A percentile compares a stretch with the other conserved stretches of the same genome.
phyloP scores from a whole-genome alignment of 2,113 vertebrate genomes.

The Proteles cristata region DNA sequence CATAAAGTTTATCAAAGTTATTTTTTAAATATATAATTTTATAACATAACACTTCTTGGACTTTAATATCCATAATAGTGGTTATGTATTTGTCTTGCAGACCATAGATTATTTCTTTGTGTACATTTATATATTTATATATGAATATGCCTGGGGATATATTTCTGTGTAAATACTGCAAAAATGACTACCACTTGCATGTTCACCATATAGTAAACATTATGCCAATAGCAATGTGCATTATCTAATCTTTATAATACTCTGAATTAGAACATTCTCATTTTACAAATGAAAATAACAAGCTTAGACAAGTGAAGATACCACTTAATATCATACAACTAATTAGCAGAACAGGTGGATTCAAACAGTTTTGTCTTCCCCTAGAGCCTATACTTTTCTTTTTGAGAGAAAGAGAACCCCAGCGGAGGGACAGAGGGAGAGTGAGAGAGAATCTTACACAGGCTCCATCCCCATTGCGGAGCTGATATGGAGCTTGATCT shows the following conservation, averaged over 20 bases:
- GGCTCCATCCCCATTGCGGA: too few species aligned
- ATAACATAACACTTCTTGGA: neutral
- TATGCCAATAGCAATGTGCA: neutral
- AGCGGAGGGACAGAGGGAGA: too few species aligned
- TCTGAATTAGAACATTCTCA: constrained; percentile 9
- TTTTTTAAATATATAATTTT: neutral
- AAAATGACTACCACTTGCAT: neutral
- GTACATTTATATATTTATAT: neutral
- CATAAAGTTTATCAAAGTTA: constrained; percentile 10
- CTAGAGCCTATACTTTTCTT: neutral
- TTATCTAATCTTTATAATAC: neutral
- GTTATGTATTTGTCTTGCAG: neutral
- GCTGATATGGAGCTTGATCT: too few species aligned
- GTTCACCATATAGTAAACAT: neutral
- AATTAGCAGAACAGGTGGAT: neutral
- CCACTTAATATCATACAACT: neutral
- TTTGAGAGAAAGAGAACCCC: too few species aligned
- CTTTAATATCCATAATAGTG: neutral
- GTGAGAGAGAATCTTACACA: too few species aligned
- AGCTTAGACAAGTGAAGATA: constrained; percentile 10
- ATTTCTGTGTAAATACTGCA: constrained; percentile 6
- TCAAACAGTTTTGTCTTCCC: neutral
- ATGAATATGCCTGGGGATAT: neutral
- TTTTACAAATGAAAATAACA: constrained; percentile 22
- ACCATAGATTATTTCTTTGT: neutral